Evolutionary conservation across 2,797 vertebrate genomes (phyloP).

Genomic region (Florisuga fusca): DNA sequence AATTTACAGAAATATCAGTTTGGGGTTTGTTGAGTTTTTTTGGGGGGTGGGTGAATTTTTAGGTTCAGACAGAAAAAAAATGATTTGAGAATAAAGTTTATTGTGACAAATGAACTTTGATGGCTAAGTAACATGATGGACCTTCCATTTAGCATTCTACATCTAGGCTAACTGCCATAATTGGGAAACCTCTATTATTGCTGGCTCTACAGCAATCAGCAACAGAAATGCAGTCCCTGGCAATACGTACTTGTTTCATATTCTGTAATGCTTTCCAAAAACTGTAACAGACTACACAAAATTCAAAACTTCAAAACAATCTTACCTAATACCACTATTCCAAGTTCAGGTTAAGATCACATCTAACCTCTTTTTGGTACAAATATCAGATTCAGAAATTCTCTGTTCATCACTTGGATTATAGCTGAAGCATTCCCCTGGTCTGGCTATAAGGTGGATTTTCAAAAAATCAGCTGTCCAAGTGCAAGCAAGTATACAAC

Average conservation of each 20-base stretch:
- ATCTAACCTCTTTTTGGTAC: neutral
- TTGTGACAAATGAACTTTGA: neutral
- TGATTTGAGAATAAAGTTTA: neutral
- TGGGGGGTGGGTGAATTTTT: neutral
- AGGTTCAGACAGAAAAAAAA: neutral
- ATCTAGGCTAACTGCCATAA: neutral
- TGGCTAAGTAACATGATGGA: neutral
- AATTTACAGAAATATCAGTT: neutral
- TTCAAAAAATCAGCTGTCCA: neutral
- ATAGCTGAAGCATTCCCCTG: neutral
- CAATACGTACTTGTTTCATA: neutral
- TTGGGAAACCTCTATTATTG: neutral
- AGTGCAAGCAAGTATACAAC: neutral
- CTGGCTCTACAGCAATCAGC: neutral
- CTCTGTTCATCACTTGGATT: neutral
- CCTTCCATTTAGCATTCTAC: neutral
- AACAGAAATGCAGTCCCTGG: neutral
- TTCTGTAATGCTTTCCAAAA: neutral
- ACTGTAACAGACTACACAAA: neutral
- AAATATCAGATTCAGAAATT: neutral
- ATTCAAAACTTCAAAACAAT: neutral
- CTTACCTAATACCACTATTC: neutral
- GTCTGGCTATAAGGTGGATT: accelerated
- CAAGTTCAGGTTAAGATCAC: neutral
- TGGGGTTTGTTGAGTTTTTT: accelerated